Percentiles rank a stretch among this genome's conserved stretches.
Conservation (phyloP, 2,888 invertebrate genomes). For the Philhelius pedissequus region DNA sequence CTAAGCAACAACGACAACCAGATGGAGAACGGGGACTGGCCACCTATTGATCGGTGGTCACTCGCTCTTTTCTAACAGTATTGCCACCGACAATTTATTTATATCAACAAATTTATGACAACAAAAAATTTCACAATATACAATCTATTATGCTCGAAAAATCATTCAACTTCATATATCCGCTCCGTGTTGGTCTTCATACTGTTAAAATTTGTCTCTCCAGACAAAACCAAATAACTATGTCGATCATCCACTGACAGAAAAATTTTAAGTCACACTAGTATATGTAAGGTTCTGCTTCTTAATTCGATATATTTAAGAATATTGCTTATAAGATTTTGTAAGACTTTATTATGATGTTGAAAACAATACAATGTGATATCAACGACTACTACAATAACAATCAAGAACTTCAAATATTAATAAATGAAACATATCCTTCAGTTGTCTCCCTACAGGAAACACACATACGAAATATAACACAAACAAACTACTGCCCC, state of each 20-base stretch:
- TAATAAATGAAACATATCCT: slow-evolving; percentile 22
- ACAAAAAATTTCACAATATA: not conserved
- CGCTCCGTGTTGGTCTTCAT: not conserved
- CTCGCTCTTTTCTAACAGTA: not conserved
- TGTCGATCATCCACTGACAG: not conserved
- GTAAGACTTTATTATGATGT: not conserved
- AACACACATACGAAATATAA: not conserved
- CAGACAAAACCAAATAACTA: not conserved
- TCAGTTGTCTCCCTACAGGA: slow-evolving; percentile 8
- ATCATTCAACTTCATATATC: not conserved
- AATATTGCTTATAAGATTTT: not conserved
- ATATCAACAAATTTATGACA: not conserved
- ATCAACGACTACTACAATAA: slow-evolving; percentile 24
- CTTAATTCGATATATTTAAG: not conserved
- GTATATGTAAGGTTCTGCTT: not conserved
- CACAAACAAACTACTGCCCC: too few relatives aligned
- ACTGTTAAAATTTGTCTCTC: not conserved
- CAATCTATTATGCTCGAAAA: not conserved
- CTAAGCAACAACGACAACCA: not conserved
- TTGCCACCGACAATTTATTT: not conserved
- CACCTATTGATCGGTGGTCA: not conserved
- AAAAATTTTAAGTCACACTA: not conserved
- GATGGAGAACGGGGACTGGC: not conserved
- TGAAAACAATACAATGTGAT: slow-evolving; percentile 8
- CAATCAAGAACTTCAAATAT: slow-evolving; percentile 10